Conservation (phyloP, 2,797 vertebrate genomes). For the Smutsia temminckii region DNA sequence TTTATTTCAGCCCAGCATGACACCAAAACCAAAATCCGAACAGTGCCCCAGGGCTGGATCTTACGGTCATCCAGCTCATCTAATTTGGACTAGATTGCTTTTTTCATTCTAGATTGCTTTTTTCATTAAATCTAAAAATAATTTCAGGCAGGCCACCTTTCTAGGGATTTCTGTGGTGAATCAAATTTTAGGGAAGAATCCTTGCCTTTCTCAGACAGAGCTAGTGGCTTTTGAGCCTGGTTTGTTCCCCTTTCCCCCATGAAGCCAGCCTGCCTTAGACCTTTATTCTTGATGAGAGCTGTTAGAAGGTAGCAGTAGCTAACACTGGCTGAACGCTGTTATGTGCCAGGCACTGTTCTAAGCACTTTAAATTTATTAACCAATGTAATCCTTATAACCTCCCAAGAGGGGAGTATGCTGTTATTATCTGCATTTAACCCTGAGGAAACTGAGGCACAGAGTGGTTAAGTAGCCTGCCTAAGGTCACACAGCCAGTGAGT, state of each 20-base stretch:
- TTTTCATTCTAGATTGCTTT: slow-evolving; percentile 75
- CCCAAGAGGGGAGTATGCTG: background rate
- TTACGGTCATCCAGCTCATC: slow-evolving; percentile 61
- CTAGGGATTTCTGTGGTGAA: slow-evolving; percentile 39
- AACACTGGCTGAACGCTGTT: background rate
- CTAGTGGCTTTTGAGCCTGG: slow-evolving; percentile 20
- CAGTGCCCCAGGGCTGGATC: slow-evolving; percentile 49
- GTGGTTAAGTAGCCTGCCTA: background rate
- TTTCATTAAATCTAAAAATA: slow-evolving; percentile 71
- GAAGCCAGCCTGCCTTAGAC: background rate
- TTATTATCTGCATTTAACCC: background rate
- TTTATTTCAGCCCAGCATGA: slow-evolving; percentile 70
- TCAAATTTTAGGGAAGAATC: slow-evolving; percentile 35
- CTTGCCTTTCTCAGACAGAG: background rate
- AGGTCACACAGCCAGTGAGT: background rate
- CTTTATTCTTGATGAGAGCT: background rate
- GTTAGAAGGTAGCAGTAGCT: background rate
- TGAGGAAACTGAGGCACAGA: background rate
- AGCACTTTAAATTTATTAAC: background rate
- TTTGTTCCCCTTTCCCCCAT: background rate
- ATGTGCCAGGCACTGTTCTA: background rate
- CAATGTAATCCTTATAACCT: background rate
- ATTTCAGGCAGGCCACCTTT: slow-evolving; percentile 53
- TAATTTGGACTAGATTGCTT: slow-evolving; percentile 75
- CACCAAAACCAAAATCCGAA: slow-evolving; percentile 51